Evolutionary conservation across 2,888 invertebrate species (phyloP).

Genomic region (Podabrus alpinus): DNA sequence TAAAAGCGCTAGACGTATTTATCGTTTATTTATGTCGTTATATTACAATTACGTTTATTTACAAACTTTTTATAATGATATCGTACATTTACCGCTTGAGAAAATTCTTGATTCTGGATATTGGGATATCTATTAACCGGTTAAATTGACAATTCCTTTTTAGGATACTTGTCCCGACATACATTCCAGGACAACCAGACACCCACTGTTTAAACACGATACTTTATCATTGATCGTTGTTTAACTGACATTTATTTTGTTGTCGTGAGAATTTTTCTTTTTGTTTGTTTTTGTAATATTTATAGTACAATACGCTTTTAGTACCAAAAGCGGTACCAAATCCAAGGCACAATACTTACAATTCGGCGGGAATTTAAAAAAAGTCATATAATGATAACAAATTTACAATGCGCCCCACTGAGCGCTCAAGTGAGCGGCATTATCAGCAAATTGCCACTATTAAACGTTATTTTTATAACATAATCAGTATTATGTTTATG

Average conservation of each 20-base stretch:
- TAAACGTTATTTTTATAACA: not conserved
- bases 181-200: conserved; percentile 34
- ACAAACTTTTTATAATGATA: not conserved
- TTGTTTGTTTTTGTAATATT: conserved; percentile 3
- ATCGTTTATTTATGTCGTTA: not conserved
- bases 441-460: not conserved
- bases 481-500: not conserved
- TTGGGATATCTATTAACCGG: conserved; percentile 29
- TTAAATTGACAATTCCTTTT: conserved; percentile 34
- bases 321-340: not conserved
- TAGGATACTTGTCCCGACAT: conserved; percentile 33
- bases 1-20: not conserved
- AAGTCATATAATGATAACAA: not conserved
- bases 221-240: conserved; percentile 33
- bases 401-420: not conserved
- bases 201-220: conserved; percentile 31
- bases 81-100: not conserved
- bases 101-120: conserved; percentile 26
- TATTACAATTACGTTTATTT: not conserved
- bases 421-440: not conserved
- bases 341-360: not conserved
- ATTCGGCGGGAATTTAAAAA: not conserved
- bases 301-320: not conserved
- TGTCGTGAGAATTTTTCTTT: conserved; percentile 29
- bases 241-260: conserved; percentile 31